Conservation (phyloP, 1,140 invertebrate species). For the Nephila pilipes region DNA sequence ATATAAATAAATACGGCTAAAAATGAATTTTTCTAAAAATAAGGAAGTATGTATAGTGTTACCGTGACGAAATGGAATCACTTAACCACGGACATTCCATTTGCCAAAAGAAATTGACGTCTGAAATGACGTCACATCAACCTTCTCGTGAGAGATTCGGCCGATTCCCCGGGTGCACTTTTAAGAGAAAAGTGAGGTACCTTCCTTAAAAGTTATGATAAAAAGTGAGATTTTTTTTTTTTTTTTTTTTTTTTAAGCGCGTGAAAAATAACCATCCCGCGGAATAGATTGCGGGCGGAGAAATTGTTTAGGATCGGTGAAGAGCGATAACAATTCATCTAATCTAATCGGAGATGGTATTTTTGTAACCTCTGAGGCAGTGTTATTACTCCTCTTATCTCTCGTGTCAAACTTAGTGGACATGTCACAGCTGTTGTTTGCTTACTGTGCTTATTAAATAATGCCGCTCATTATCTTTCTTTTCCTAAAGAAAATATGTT, state of each 20-base stretch:
- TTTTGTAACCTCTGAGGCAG: neutral
- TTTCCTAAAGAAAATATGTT: neutral
- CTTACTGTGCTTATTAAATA: constrained; percentile 17
- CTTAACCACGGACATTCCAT: neutral
- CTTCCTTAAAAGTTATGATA: neutral
- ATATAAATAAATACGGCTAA: neutral
- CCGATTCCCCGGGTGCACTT: neutral
- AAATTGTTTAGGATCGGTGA: neutral
- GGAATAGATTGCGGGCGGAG: neutral
- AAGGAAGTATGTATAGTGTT: neutral
- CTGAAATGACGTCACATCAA: neutral
- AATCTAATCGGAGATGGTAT: neutral
- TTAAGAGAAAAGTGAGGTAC: neutral
- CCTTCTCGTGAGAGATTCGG: neutral
- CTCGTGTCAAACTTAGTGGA: neutral
- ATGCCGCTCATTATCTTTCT: neutral
- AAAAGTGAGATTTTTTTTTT: neutral
- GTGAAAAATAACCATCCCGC: neutral
- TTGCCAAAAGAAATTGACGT: neutral
- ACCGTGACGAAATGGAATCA: neutral
- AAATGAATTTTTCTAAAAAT: neutral
- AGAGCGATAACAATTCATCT: neutral
- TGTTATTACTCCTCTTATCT: constrained; percentile 20
- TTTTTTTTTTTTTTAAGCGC: neutral
- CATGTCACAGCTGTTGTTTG: constrained; percentile 14